A percentile compares a stretch with the other conserved stretches of the same genome.
phyloP scores from a whole-genome alignment of 1,140 invertebrate species.

The Orchesella cincta region DNA sequence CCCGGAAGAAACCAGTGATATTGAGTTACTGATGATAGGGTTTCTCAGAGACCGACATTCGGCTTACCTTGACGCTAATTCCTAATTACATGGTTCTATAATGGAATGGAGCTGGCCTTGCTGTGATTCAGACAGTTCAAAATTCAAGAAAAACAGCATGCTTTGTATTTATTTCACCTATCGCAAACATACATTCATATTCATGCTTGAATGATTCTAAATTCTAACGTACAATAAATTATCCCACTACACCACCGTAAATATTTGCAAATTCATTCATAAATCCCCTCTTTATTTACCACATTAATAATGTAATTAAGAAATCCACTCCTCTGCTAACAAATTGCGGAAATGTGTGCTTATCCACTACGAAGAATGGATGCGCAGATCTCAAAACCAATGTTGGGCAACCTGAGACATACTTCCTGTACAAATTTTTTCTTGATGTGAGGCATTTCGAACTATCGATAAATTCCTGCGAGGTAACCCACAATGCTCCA shows the following conservation, averaged over 20 bases:
- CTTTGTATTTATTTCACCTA: too few species aligned
- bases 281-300: too few species aligned
- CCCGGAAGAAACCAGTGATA: conserved; percentile 69
- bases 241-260: too few species aligned
- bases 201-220: too few species aligned
- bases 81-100: too few species aligned
- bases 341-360: neutral
- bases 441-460: neutral
- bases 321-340: neutral
- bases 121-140: too few species aligned
- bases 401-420: neutral
- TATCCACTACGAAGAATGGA: neutral
- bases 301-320: neutral
- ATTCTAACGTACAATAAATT: too few species aligned
- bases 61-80: neutral
- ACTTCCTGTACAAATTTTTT: neutral
- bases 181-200: too few species aligned
- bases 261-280: too few species aligned
- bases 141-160: too few species aligned
- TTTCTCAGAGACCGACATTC: conserved; percentile 66
- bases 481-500: neutral
- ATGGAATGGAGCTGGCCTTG: too few species aligned
- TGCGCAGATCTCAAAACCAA: neutral
- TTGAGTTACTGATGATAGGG: conserved; percentile 79
- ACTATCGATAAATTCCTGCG: neutral